phyloP scores from a whole-genome alignment of 1,140 invertebrate genomes.

The Mylabris phalerata region DNA sequence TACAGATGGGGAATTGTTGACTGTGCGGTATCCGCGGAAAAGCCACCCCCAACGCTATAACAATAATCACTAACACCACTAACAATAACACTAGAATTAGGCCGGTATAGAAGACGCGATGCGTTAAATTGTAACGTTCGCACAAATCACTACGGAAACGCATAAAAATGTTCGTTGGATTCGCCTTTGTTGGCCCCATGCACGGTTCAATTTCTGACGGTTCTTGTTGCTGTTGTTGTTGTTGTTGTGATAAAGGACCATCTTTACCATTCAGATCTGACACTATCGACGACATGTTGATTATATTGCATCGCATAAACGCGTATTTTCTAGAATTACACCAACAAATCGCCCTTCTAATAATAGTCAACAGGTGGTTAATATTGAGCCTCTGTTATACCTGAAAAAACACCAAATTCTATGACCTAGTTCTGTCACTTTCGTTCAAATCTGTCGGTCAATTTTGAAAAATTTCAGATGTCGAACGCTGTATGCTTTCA shows the following conservation, averaged over 20 bases:
- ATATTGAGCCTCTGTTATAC: too few species aligned
- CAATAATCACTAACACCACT: slow-evolving; percentile 33
- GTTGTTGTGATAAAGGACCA: neutral
- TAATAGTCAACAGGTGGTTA: too few species aligned
- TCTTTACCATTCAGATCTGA: neutral
- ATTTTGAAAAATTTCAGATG: too few species aligned
- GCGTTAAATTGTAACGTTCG: slow-evolving; percentile 34
- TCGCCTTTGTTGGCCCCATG: slow-evolving; percentile 7
- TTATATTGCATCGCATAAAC: too few species aligned
- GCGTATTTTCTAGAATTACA: too few species aligned
- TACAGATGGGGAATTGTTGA: slow-evolving; percentile 34
- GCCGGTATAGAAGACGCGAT: slow-evolving; percentile 30
- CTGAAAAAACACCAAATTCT: too few species aligned
- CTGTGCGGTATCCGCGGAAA: slow-evolving; percentile 38
- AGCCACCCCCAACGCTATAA: slow-evolving; percentile 34
- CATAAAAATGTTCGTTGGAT: neutral
- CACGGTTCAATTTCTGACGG: slow-evolving; percentile 28
- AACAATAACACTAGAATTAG: slow-evolving; percentile 31
- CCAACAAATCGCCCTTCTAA: too few species aligned
- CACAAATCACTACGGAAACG: slow-evolving; percentile 24
- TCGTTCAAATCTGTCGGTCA: too few species aligned
- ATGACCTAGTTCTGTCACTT: too few species aligned
- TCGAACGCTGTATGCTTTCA: too few species aligned
- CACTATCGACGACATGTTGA: too few species aligned
- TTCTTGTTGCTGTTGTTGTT: neutral